Conservation (phyloP, 1,140 invertebrate genomes). For the Pseudachorutes palmiensis region DNA sequence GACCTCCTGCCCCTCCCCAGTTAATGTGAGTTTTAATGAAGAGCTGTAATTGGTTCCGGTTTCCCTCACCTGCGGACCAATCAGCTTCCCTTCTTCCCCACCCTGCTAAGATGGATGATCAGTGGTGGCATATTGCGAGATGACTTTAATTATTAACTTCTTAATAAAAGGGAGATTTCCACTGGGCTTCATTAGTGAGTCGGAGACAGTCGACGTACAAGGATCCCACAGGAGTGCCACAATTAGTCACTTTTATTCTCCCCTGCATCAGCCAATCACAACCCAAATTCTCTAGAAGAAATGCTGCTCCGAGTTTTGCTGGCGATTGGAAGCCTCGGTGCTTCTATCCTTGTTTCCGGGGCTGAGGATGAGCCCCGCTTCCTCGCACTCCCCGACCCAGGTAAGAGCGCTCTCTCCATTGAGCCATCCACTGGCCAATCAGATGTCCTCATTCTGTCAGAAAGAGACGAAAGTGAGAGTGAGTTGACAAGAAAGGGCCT, state of each 20-base stretch:
- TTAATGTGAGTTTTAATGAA: too few species aligned
- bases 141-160: not conserved
- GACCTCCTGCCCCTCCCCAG: too few species aligned
- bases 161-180: not conserved
- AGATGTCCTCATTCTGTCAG: constrained; percentile 3
- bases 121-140: not conserved
- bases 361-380: constrained; percentile 29
- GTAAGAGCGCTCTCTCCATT: constrained; percentile 16
- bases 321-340: not conserved
- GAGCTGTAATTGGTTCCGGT: not conserved
- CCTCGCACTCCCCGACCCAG: constrained; percentile 32
- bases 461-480: not conserved
- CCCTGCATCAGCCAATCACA: not conserved
- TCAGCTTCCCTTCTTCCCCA: not conserved
- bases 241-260: not conserved
- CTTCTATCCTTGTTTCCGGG: not conserved
- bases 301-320: not conserved
- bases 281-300: not conserved
- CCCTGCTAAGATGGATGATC: not conserved
- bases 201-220: not conserved
- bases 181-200: not conserved
- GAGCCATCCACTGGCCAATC: not conserved
- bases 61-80: not conserved
- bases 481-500: not conserved
- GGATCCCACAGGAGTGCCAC: not conserved